Evolutionary conservation across 37 sponge, comb jelly and placozoan species (phyloP).

Genomic region (Tethya wilhelma): DNA sequence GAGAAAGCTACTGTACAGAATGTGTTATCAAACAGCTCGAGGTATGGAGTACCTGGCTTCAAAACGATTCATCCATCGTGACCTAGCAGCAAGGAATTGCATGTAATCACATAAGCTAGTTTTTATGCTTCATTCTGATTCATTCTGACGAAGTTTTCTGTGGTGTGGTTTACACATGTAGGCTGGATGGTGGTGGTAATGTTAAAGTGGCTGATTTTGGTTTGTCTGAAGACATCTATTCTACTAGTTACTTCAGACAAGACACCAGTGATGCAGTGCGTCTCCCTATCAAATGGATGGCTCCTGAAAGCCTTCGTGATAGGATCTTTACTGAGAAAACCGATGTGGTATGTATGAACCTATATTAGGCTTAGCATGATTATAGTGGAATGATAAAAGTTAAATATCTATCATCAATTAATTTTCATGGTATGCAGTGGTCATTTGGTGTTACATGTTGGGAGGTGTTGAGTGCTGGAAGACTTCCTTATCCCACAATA

Average conservation of each 20-base stretch:
- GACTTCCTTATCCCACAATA: slow-evolving; percentile 28
- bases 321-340: slow-evolving; percentile 20
- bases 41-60: slow-evolving; percentile 77
- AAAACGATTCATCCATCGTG: slow-evolving; percentile 83
- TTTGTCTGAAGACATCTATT: slow-evolving; percentile 38
- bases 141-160: too few species aligned
- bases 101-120: slow-evolving; percentile 78
- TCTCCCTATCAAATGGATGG: slow-evolving; percentile 44
- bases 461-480: slow-evolving; percentile 38
- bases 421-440: slow-evolving; percentile 39
- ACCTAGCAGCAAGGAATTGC: slow-evolving; percentile 86
- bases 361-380: too few species aligned
- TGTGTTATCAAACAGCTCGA: slow-evolving; percentile 61
- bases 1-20: slow-evolving; percentile 74
- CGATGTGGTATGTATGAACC: slow-evolving; percentile 42
- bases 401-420: not conserved
- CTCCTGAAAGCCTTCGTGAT: slow-evolving; percentile 29
- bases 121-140: slow-evolving; percentile 84
- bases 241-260: slow-evolving; percentile 25
- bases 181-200: slow-evolving; percentile 20
- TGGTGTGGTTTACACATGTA: too few species aligned
- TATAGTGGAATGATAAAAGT: too few species aligned
- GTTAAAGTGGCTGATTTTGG: slow-evolving; percentile 51
- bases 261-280: slow-evolving; percentile 15
- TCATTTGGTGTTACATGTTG: slow-evolving; percentile 54